phyloP scores from a whole-genome alignment of 2,797 vertebrate genomes.

The Molothrus aeneus region DNA sequence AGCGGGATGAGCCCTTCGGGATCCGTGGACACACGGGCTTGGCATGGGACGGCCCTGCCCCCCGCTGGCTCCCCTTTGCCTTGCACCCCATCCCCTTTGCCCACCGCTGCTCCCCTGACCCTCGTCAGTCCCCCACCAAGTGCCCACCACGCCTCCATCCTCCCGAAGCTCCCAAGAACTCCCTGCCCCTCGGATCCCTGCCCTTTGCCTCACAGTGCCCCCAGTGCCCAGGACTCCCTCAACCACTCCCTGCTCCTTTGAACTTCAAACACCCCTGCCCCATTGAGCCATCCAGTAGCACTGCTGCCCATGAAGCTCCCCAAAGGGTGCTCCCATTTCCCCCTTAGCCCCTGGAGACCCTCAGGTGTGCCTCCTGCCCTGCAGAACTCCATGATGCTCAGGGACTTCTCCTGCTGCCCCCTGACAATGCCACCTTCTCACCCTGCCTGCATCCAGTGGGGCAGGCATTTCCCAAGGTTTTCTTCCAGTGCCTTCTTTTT shows the following conservation, averaged over 20 bases:
- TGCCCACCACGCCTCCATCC: neutral
- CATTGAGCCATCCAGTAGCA: neutral
- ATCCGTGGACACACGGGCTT: neutral
- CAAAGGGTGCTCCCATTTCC: neutral
- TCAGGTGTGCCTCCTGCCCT: fast-evolving
- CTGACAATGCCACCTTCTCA: neutral
- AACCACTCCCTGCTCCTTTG: neutral
- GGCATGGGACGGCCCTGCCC: neutral
- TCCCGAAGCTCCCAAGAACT: neutral
- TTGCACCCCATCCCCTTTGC: neutral
- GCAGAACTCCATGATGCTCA: neutral
- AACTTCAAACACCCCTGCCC: too few species aligned
- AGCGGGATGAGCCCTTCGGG: neutral
- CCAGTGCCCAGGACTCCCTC: neutral
- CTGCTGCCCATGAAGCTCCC: neutral
- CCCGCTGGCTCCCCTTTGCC: neutral
- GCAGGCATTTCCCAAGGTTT: neutral
- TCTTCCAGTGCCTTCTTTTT: neutral
- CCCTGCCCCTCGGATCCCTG: neutral
- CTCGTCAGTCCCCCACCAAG: neutral
- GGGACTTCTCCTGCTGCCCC: neutral
- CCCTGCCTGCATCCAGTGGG: neutral
- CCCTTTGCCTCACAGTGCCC: neutral
- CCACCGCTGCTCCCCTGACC: neutral
- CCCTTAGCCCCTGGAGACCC: neutral